phyloP scores from a whole-genome alignment of 1,140 invertebrate species.

The Apis mellifera region Amel_HAv3.1 CM009940.2:2185501-2186000 shows the following conservation, averaged over 20 bases:
- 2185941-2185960: constrained; percentile 60
- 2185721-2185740: constrained; percentile 22
- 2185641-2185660: constrained; percentile 30
- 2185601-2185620: constrained; percentile 19
- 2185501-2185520: constrained; percentile 49
- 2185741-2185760: not conserved
- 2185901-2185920: constrained; percentile 37
- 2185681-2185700: constrained; percentile 14
- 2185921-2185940: not conserved
- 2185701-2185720: not conserved
- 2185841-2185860: constrained; percentile 48
- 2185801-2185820: constrained; percentile 40
- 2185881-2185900: not conserved
- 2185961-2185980: constrained; percentile 35
- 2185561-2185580: not conserved
- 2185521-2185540: constrained; percentile 48
- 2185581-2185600: constrained; percentile 4
- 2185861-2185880: constrained; percentile 40
- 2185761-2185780: constrained; percentile 27
- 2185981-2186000: constrained; percentile 32
- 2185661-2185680: constrained; percentile 7
- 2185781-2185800: constrained; percentile 30
- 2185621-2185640: constrained; percentile 33
- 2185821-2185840: constrained; percentile 30
- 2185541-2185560: constrained; percentile 17